phyloP scores from a whole-genome alignment of 2,797 vertebrate genomes.

The Molossus alvarezi region DNA sequence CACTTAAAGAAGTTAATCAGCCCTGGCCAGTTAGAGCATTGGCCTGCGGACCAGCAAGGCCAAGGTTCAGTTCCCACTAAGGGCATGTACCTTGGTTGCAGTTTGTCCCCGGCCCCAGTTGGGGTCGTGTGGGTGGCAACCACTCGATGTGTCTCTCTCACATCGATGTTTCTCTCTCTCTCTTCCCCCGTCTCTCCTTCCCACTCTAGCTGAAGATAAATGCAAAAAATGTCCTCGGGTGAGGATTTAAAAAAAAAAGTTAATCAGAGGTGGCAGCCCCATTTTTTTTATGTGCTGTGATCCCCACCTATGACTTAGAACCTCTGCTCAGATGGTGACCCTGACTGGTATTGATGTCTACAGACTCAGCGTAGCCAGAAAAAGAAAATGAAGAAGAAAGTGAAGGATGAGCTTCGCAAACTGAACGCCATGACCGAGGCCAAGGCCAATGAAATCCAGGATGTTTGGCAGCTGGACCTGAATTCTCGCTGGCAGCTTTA shows the following conservation, averaged over 20 bases:
- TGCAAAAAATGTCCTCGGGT: no score
- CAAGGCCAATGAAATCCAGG: conserved; percentile 88
- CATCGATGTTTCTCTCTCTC: no score
- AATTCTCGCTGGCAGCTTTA: conserved; percentile 95
- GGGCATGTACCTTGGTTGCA: no score
- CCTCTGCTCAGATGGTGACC: background rate
- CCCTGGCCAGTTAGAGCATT: no score
- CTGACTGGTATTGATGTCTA: conserved; percentile 52
- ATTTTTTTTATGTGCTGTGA: background rate
- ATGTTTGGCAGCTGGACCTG: conserved; percentile 93
- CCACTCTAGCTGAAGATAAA: no score
- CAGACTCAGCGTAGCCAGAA: conserved; percentile 92
- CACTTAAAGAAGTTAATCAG: background rate
- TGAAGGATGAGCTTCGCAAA: conserved; percentile 91
- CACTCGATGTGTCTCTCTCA: no score
- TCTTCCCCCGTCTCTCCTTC: no score
- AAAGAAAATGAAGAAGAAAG: conserved; percentile 92
- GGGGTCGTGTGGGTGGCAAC: no score
- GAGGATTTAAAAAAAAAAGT: background rate
- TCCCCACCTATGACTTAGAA: background rate
- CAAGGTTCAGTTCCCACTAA: no score
- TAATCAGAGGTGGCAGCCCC: background rate
- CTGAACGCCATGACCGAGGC: conserved; percentile 90
- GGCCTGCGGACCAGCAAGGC: no score
- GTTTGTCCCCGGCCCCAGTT: no score